phyloP scores from a whole-genome alignment of 2,797 vertebrate genomes.

The Hypotaenidia philippensis region DNA sequence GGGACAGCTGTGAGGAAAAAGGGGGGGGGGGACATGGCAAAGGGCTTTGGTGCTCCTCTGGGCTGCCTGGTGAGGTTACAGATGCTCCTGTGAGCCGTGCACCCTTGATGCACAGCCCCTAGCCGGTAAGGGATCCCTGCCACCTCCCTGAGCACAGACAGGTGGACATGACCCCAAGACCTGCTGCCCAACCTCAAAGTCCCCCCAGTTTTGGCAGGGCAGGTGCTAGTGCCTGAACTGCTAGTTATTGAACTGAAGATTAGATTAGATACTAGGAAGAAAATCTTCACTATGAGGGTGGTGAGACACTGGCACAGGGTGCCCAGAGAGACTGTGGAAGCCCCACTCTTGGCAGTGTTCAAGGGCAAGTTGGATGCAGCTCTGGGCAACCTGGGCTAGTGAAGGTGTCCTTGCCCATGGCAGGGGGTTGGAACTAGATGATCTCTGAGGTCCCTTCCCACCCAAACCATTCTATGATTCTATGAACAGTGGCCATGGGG shows the following conservation, averaged over 20 bases:
- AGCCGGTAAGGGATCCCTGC: fast-evolving
- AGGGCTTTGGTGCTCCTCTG: neutral
- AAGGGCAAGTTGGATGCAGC: too few species aligned
- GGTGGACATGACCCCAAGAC: neutral
- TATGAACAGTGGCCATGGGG: neutral
- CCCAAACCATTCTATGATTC: too few species aligned
- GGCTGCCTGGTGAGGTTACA: fast-evolving
- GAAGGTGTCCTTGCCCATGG: too few species aligned
- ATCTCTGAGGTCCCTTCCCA: too few species aligned
- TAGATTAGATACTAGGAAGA: too few species aligned
- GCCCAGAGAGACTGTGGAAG: too few species aligned
- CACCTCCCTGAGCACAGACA: neutral
- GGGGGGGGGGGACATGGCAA: neutral
- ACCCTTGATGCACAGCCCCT: fast-evolving
- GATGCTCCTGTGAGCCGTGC: neutral
- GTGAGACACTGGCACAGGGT: too few species aligned
- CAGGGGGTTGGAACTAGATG: too few species aligned
- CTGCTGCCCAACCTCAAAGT: neutral
- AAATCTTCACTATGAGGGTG: too few species aligned
- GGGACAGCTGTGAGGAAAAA: neutral
- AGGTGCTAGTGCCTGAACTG: neutral
- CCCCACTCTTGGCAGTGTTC: too few species aligned
- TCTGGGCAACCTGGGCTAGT: too few species aligned
- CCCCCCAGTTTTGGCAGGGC: constrained; percentile 24
- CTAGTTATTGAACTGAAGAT: too few species aligned